Evolutionary conservation across 53 echinoderm and acorn worm species (phyloP), one percentile per base, ranked within the genome.

Genomic region (Henricia sp.): DNA sequence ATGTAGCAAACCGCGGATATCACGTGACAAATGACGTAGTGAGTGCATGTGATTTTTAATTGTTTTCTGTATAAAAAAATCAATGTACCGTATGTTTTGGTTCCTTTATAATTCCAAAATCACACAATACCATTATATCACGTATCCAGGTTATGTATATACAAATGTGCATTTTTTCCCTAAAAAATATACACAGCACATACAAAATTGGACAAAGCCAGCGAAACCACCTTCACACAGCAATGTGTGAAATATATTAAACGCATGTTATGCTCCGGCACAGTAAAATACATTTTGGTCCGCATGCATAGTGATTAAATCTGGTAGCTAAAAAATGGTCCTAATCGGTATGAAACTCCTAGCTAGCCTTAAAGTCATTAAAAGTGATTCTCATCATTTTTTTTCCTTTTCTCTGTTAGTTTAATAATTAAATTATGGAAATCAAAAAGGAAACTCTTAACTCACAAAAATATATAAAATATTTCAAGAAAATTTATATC

Each of bases 381-480:
- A 72, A 68, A 75, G 52, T 54, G 40, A 86, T 85, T 73, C 63
- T 74, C 63, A 40, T 75, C 67, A 75, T 64, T 85, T 46, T 86
- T 75, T 70, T 34, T 43, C 52, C 76, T 74, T 76, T 83, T n/a
- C n/a, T n/a, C n/a, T 71, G 70, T 71, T 69, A 75, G 80, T 75
- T 86, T 68, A 67, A 73, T 66, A 84, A 85, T 91, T 88, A 92
- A 92, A 92, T 92, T 82, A 88, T 88, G 88, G 88, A 92, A 86
- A 92, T 88, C 88, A 88, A 89, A 70, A 93, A 86, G 71, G 86
- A 88, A 93, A 93, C 70, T 91, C 91, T 88, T 69, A 93, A 93
- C 93, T 96, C 96, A 96, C 93, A 96, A 96, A 96, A 96, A 96
- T 96, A 96, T 96, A 96, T 96, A 96, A 96, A 96, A 92, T 96